Conservation (phyloP, 30 jellyfish, hydroid and myxozoan genomes). For the Hydractinia symbiolongicarpus region DNA sequence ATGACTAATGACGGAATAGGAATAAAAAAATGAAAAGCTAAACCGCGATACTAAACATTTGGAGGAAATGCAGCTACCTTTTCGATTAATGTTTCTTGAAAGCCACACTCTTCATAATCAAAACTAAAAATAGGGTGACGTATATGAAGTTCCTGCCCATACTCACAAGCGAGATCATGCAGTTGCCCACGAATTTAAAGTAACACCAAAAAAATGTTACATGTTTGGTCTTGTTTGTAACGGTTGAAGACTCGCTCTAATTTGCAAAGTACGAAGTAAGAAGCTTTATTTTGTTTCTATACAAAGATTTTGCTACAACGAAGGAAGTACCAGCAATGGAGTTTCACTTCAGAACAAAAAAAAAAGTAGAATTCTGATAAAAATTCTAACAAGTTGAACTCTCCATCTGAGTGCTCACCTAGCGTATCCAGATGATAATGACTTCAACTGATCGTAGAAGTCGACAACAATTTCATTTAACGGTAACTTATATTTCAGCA, state of each 20-base stretch:
- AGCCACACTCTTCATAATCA: constrained; percentile 93
- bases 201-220: no score
- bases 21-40: background rate
- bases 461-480: constrained; percentile 86
- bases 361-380: background rate
- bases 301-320: no score
- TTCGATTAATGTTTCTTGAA: constrained; percentile 50
- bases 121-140: constrained; percentile 38
- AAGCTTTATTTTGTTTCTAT: no score
- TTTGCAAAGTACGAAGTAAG: no score
- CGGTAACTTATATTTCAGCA: constrained; percentile 81
- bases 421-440: constrained; percentile 94
- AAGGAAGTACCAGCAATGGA: no score
- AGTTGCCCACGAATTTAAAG: no score
- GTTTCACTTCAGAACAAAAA: no score
- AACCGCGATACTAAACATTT: background rate
- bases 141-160: background rate
- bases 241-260: no score
- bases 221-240: no score
- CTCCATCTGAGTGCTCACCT: constrained; percentile 40
- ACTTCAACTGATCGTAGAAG: constrained; percentile 77
- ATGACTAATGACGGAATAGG: background rate
- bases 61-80: constrained; percentile 36
- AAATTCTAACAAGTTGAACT: background rate
- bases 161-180: no score